Base-by-base conservation (phyloP, 2,113 vertebrate species). In the Ammodytes marinus region DNA sequence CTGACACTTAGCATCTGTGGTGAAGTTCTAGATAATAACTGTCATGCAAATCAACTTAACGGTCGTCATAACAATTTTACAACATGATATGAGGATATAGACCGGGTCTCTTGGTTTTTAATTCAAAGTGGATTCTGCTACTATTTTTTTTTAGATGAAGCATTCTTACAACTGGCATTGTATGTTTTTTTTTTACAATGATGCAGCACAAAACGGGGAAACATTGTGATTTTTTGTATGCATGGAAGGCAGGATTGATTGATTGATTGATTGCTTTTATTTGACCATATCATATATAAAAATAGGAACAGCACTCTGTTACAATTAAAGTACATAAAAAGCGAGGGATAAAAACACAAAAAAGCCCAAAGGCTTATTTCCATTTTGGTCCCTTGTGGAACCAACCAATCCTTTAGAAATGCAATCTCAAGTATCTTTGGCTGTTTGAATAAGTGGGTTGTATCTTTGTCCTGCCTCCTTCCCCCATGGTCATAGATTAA, bases 401-500 rank as follows among this genome's bases (percentile, higher is more conserved):
- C 14, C 9, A 45, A 53, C 35, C 47, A 71, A 0, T 59, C 19
- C 49, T 8, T 74, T 73, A 1, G 27, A 53, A 49, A n/a, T 53
- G 45, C 6, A 46, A 53, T 64, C 58, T 64, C 35, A 40, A 27
- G 19, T 69, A 37, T 47, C 1, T 58, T 63, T 39, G 39, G 58
- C 15, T 5, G 50, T 69, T 6, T 39, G 27, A 27, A 27, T 49
- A n/a, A 64, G 4, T 68, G 43, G 40, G 19, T 63, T 73, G 40
- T 42, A 2, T 43, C 4, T 68, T 15, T 61, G 12, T 74, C 2
- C 14, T 66, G 1, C 17, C 37, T 64, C 7, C 13, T n/a, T 45
- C 40, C 40, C 59, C 15, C 69, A 1, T 68, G 27, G 40, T 58
- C 13, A 65, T 35, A 82, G 61, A 74, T 86, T 81, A 87, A 82